phyloP scores from a whole-genome alignment of 2,888 invertebrate species.

The Alcis repandata region DNA sequence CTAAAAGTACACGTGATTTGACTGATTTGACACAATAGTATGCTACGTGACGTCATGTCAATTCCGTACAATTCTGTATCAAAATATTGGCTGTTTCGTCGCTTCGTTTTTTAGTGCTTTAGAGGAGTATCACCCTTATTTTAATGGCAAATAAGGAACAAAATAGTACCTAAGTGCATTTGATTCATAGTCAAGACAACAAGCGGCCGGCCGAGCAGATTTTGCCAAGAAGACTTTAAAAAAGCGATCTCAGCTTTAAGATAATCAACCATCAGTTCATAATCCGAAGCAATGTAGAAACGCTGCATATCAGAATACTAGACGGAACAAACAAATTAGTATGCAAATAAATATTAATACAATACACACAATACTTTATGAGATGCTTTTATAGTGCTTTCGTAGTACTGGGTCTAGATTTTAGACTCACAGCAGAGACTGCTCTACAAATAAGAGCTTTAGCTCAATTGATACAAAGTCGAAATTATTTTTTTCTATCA shows the following conservation, averaged over 20 bases:
- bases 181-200: conserved; percentile 96
- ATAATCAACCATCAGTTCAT: conserved; percentile 98
- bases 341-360: conserved; percentile 23
- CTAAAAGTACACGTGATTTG: background rate
- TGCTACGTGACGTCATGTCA: background rate
- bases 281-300: conserved; percentile 99
- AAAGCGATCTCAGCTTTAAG: conserved; percentile 99
- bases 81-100: background rate
- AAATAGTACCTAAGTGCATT: conserved; percentile 93
- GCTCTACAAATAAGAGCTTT: background rate
- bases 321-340: conserved; percentile 59
- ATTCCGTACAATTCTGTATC: background rate
- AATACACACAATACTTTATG: conserved; percentile 11
- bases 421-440: background rate
- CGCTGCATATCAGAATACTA: conserved; percentile 99
- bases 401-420: too few relatives aligned
- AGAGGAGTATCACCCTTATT: conserved; percentile 1
- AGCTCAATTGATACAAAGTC: background rate
- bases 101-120: background rate
- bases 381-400: conserved; percentile 5
- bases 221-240: conserved; percentile 99
- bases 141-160: conserved; percentile 49
- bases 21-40: background rate
- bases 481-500: too few relatives aligned
- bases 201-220: conserved; percentile 98